Conservation (phyloP, 2,113 vertebrate species). For the Laticauda colubrina region DNA sequence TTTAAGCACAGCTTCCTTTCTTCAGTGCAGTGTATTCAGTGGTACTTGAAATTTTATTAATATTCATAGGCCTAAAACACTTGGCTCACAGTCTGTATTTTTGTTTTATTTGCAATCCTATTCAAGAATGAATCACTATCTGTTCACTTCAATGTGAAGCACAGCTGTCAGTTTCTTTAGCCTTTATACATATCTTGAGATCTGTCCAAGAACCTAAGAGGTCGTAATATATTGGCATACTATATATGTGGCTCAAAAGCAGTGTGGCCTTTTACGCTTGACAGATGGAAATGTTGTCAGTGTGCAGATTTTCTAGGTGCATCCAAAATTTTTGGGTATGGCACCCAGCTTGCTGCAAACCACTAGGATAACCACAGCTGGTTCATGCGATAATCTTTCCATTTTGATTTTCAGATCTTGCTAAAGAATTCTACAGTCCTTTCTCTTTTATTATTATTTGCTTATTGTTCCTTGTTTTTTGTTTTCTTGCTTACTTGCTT, state of each 20-base stretch:
- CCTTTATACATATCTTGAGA: not conserved
- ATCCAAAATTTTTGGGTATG: not conserved
- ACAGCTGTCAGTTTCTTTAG: not conserved
- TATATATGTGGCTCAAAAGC: not conserved
- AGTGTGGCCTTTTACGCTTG: not conserved
- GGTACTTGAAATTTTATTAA: conserved; percentile 3
- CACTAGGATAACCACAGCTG: not conserved
- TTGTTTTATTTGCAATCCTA: conserved; percentile 39
- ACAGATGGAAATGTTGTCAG: not conserved
- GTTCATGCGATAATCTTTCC: not conserved
- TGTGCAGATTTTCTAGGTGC: not conserved
- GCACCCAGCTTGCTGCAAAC: not conserved
- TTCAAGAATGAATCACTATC: conserved; percentile 32
- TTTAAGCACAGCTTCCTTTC: not conserved
- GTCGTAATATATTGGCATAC: not conserved
- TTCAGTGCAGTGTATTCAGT: conserved; percentile 31
- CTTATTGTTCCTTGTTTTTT: not conserved
- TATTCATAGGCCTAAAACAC: conserved; percentile 31
- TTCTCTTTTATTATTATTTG: not conserved
- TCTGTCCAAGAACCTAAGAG: not conserved
- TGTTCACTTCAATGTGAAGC: not conserved
- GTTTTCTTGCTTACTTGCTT: not conserved
- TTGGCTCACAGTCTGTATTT: conserved; percentile 22
- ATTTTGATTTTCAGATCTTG: not conserved
- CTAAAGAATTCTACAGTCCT: not conserved